Evolutionary conservation across 2,113 vertebrate species (phyloP).

Genomic region (pig (Sus scrofa)): DNA sequence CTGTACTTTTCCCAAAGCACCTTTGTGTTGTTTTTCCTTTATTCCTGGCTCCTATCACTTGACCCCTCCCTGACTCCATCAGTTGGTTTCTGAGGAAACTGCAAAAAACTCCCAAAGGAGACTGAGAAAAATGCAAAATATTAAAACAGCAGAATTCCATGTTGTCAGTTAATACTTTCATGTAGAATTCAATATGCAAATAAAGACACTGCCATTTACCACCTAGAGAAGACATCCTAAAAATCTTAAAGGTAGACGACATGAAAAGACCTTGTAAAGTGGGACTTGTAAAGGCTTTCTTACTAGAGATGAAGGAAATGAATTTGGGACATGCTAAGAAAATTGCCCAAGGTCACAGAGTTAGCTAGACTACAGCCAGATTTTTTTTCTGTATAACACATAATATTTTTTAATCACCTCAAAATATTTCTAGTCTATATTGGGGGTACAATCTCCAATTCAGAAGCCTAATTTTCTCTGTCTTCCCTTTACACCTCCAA

Average conservation of each 20-base stretch:
- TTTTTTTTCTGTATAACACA: background rate
- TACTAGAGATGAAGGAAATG: background rate
- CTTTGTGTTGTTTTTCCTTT: background rate
- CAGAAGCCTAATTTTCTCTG: background rate
- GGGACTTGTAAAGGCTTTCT: background rate
- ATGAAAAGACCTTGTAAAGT: background rate
- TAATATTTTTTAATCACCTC: background rate
- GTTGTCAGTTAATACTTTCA: background rate
- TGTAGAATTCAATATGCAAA: background rate
- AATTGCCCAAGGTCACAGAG: background rate
- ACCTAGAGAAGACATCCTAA: background rate
- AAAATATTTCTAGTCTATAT: background rate
- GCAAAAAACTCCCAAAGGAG: background rate
- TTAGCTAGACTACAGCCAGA: background rate
- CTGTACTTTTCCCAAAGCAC: background rate
- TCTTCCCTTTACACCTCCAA: background rate
- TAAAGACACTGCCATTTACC: background rate
- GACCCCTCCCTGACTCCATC: background rate
- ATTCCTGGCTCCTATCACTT: background rate
- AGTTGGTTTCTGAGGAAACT: background rate
- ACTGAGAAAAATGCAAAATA: background rate
- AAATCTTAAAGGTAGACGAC: background rate
- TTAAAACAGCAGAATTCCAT: background rate
- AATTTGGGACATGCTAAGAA: background rate
- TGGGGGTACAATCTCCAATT: background rate